phyloP scores from a whole-genome alignment of 2,797 vertebrate species.

The Myioborus melanocephalus region DNA sequence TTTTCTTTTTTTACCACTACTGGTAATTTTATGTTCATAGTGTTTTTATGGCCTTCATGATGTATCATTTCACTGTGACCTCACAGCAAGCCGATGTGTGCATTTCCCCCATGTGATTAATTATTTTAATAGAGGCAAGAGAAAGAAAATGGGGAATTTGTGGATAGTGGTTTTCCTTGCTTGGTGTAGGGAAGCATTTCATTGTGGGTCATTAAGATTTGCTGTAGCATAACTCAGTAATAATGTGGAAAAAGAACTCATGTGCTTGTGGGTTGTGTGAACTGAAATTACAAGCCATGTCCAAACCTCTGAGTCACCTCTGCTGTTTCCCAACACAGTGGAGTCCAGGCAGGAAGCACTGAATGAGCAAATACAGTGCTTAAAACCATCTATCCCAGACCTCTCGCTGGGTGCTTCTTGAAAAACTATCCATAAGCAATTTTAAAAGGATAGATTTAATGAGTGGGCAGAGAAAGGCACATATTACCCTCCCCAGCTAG shows the following conservation, averaged over 20 bases:
- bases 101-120: neutral
- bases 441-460: neutral
- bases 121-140: conserved; percentile 16
- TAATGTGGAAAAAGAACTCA: neutral
- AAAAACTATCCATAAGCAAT: neutral
- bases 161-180: neutral
- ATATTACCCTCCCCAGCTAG: fast-evolving
- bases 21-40: neutral
- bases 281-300: neutral
- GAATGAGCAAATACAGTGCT: neutral
- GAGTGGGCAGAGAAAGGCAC: neutral
- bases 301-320: neutral
- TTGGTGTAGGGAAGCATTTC: neutral
- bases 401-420: neutral
- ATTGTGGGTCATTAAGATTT: neutral
- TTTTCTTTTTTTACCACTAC: neutral
- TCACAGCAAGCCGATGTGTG: neutral
- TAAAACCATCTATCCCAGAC: neutral
- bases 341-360: neutral
- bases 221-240: neutral
- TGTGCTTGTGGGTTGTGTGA: neutral
- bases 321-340: neutral
- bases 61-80: neutral
- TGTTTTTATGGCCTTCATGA: neutral
- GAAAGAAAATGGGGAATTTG: neutral